A percentile compares a stretch with the other conserved stretches of the same genome.
phyloP scores from a whole-genome alignment of 2,888 invertebrate species.

The Trimorus sp. region DNA sequence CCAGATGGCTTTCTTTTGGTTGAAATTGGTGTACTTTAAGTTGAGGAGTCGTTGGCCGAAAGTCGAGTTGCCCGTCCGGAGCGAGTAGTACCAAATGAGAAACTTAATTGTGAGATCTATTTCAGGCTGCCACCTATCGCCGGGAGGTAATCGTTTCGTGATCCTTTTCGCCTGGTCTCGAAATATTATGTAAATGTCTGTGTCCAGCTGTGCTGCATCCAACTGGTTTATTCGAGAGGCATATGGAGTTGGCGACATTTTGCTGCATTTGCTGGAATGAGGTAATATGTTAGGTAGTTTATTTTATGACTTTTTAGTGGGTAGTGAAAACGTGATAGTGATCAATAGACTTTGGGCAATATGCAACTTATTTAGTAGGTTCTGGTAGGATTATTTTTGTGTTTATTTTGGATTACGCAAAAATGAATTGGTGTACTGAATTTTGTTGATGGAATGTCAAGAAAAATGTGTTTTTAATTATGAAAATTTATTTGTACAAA shows the following conservation, averaged over 20 bases:
- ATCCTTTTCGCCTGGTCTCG: conserved; percentile 86
- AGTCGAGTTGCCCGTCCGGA: conserved; percentile 86
- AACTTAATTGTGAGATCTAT: conserved; percentile 86
- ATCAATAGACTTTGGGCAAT: no score
- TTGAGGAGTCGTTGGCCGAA: conserved; percentile 93
- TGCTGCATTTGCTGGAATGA: conserved; percentile 34
- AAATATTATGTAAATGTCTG: conserved; percentile 89
- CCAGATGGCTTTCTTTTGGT: conserved; percentile 84
- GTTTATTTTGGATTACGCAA: no score
- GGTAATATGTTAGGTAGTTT: no score
- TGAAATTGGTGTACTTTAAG: conserved; percentile 87
- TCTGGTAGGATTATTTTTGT: no score
- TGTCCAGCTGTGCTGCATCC: conserved; percentile 91
- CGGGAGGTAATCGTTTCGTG: conserved; percentile 84
- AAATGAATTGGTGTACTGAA: no score
- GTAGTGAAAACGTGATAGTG: no score
- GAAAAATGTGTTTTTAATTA: no score
- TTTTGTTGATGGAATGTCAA: no score
- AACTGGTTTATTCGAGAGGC: conserved; percentile 83
- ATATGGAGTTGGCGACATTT: conserved; percentile 72
- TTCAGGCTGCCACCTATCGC: conserved; percentile 85
- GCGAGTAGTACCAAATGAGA: conserved; percentile 87
- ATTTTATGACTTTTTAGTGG: no score
- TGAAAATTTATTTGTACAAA: no score
- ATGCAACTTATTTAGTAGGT: no score